These are phyloP conservation scores for Oxycera nigricornis DNA, from an alignment of 2,888 invertebrate genomes.

Conservation along the genomic window DNA sequence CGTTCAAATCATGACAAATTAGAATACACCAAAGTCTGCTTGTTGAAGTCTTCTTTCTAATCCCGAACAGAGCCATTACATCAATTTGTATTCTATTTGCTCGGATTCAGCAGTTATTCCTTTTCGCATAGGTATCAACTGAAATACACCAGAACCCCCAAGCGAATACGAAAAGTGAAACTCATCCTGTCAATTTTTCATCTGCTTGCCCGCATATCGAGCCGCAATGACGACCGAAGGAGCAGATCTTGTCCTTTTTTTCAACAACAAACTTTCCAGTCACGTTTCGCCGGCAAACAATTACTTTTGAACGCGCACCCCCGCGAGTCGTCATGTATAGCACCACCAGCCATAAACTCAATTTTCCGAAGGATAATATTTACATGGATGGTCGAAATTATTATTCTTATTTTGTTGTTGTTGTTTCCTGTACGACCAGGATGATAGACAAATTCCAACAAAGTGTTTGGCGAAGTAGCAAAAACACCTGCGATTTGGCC, in stretches of 20 bases:
- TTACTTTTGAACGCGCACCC: constrained; percentile 21
- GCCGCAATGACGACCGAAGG: background rate
- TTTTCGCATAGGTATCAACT: constrained; percentile 6
- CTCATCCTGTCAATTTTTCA: constrained; percentile 39
- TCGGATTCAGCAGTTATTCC: constrained; percentile 27
- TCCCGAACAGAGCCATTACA: constrained; percentile 31
- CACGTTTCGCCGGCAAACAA: constrained; percentile 36
- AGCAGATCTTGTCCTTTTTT: constrained; percentile 9
- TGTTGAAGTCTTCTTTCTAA: constrained; percentile 33
- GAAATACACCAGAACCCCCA: background rate
- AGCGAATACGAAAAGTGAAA: constrained; percentile 22
- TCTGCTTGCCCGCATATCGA: constrained; percentile 11
- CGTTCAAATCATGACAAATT: constrained; percentile 37
- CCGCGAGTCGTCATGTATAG: constrained; percentile 11
- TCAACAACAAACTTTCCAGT: constrained; percentile 32
- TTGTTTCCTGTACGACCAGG: background rate
- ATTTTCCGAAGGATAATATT: constrained; percentile 31
- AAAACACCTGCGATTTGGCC: constrained; percentile 21
- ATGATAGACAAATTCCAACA: constrained; percentile 22
- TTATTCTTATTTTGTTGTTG: constrained; percentile 20
- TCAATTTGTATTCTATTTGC: constrained; percentile 40
- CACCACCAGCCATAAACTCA: constrained; percentile 22
- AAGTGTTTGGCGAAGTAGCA: constrained; percentile 11
- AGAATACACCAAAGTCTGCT: constrained; percentile 1
- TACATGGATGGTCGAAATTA: constrained; percentile 36